Evolutionary conservation across 1,140 invertebrate species (phyloP), one percentile per base, ranked within the genome.

Genomic region (Drosophila repleta): DNA sequence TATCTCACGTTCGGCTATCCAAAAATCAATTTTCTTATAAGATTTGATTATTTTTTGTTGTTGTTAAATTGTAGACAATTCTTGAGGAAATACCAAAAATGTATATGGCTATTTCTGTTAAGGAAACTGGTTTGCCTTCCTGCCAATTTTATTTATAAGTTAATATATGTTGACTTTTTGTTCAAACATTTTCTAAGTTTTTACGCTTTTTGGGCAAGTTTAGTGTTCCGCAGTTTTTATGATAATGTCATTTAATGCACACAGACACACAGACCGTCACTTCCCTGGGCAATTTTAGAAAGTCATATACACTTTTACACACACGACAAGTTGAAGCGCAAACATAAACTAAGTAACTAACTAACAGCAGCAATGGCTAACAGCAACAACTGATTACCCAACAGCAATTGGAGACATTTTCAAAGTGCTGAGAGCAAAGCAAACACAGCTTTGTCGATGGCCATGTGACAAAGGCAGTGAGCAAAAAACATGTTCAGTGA

Each of bases 381-480:
- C 64, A 56, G 32, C 74, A 63, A 56, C 56, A 62, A 76, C 37
- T 68, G 56, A 75, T 77, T 77, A 74, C 75, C 43, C 60, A 79
- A 84, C 72, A 67, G 65, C 70, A 66, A 74, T 71, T 55, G 55
- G 26, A 67, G 49, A 63, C 35, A 53, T 20, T 29, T 17, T 39
- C 43, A 17, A n/a, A 48, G 65, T 32, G 26, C 48, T 20, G 41
- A 10, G 39, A 60, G 29, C 43, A 26, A 41, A 7, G 17, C 43
- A 26, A 46, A 53, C 17, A 48, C 10, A 64, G 13, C 58, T 18
- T 41, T 29, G 21, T 48, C 41, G 49, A 45, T 61, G 45, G 52
- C 60, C 71, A 78, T 83, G 79, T 79, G 79, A 83, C 75, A 83
- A 83, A 72, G 39, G 49, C 41, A 57, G 57, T 71, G 64, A 48